phyloP scores from a whole-genome alignment of 1,140 invertebrate genomes.

The Anastrepha obliqua region DNA sequence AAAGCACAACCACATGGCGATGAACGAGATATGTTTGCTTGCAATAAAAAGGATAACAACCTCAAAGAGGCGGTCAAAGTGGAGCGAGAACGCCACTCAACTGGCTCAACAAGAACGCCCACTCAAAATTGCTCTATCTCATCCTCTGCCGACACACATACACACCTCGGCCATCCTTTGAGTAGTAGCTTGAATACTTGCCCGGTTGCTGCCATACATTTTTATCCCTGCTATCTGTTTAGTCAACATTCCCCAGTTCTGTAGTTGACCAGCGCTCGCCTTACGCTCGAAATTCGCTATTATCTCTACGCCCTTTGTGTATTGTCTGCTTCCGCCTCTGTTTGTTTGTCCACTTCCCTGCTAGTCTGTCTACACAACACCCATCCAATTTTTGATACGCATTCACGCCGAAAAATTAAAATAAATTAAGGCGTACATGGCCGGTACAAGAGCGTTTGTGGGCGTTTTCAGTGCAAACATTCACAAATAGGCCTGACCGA shows the following conservation, averaged over 20 bases:
- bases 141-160: neutral
- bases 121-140: no score
- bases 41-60: neutral
- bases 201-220: neutral
- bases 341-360: neutral
- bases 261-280: no score
- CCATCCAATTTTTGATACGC: neutral
- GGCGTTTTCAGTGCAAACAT: neutral
- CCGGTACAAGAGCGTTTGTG: neutral
- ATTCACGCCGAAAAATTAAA: constrained; percentile 33
- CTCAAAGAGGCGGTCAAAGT: neutral
- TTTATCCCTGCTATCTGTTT: no score
- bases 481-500: neutral
- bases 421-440: constrained; percentile 34
- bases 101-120: neutral
- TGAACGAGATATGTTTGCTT: neutral
- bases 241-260: no score
- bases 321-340: neutral
- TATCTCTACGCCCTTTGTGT: no score
- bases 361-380: neutral
- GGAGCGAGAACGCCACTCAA: neutral
- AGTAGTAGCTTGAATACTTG: neutral
- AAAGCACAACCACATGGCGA: neutral
- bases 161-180: neutral
- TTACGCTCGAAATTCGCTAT: no score